Percentiles rank a stretch among this genome's conserved stretches.
Conservation (phyloP, 2,113 vertebrate species). For the Garra rufa region DNA sequence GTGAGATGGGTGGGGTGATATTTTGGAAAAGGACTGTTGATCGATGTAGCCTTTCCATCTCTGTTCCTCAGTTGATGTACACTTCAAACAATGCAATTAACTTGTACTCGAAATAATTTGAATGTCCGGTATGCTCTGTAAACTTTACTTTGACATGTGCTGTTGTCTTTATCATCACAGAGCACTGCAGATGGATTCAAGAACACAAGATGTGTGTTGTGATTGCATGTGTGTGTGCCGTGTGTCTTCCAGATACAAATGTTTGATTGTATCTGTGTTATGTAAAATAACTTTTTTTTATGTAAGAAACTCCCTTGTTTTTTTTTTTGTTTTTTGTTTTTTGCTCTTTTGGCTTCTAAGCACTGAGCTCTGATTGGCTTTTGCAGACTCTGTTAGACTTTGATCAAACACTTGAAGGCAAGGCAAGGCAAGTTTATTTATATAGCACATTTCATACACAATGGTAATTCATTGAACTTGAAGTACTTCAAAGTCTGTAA, state of each 20-base stretch:
- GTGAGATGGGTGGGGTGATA: slow-evolving; percentile 10
- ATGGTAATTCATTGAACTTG: too few relatives aligned
- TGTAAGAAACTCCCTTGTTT: neutral
- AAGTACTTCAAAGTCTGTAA: too few relatives aligned
- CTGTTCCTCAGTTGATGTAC: neutral
- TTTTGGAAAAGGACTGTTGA: slow-evolving; percentile 8
- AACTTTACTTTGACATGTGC: neutral
- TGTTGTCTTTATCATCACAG: neutral
- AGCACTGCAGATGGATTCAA: neutral
- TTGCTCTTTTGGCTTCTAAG: neutral
- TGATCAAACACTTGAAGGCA: too few relatives aligned
- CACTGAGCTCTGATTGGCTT: neutral
- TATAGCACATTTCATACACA: too few relatives aligned
- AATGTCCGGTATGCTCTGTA: neutral
- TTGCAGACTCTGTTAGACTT: too few relatives aligned
- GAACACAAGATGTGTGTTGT: neutral
- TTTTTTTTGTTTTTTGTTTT: too few relatives aligned
- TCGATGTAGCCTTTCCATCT: neutral
- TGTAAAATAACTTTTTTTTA: neutral
- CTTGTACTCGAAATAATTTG: neutral
- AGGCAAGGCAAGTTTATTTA: too few relatives aligned
- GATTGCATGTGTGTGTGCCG: neutral
- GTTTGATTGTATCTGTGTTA: neutral
- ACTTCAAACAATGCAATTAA: neutral
- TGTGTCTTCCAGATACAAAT: neutral